Evolutionary conservation across 2,797 vertebrate genomes (phyloP).

Genomic region (Momotus momota): DNA sequence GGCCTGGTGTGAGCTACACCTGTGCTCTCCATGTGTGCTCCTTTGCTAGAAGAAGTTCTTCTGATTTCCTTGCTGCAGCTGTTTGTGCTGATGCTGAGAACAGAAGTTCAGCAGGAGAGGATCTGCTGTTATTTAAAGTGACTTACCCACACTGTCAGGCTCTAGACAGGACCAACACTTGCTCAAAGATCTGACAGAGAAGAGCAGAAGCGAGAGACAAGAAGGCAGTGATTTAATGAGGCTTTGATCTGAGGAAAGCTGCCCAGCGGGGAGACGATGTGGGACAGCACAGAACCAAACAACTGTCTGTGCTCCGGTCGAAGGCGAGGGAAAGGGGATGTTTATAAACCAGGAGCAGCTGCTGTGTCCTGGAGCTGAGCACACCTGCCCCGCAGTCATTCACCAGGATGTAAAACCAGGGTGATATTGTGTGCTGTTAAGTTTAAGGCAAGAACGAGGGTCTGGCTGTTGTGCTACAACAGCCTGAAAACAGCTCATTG

Average conservation of each 20-base stretch:
- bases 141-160: not conserved
- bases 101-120: not conserved
- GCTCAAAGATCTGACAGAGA: not conserved
- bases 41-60: not conserved
- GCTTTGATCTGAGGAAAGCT: constrained; percentile 54
- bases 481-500: not conserved
- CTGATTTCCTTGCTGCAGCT: not conserved
- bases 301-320: rapidly evolving
- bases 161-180: not conserved
- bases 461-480: not conserved
- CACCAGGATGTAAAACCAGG: not conserved
- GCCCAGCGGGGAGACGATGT: not conserved
- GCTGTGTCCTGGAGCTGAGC: not conserved
- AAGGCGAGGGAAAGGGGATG: constrained; percentile 8
- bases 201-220: not conserved
- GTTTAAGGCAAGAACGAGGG: not conserved
- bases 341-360: constrained; percentile 38
- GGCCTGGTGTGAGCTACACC: not conserved
- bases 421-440: not conserved
- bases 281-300: not conserved
- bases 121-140: not conserved
- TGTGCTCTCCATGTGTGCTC: not conserved
- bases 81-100: not conserved
- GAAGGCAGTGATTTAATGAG: not conserved
- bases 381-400: not conserved